Evolutionary conservation across 53 echinoderm and acorn worm species (phyloP), one percentile per base, ranked within the genome.

Genomic region (Astropecten irregularis): DNA sequence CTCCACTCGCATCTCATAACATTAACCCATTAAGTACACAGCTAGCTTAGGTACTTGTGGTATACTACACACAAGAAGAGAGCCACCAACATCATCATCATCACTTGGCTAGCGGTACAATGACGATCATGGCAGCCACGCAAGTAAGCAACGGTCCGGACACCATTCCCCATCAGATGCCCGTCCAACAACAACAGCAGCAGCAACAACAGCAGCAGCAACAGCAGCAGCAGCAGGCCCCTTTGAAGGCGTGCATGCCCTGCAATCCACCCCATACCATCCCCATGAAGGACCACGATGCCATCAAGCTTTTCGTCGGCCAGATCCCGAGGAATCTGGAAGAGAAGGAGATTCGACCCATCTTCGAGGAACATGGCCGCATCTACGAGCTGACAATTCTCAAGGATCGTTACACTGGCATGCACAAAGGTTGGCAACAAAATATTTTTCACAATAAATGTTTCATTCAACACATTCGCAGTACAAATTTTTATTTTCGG

Each of bases 111-210:
- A 53, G 37, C 76, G 76, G 58, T 76, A 96, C 71, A 88, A 96
- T 96, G 96, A 96, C 96, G 73, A 96, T 93, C 81, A 96, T 96
- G 96, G 96, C 96, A 89, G 93, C 96, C 60, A 88, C 93, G 49
- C 93, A 96, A 85, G 83, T 95, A 73, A 91, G 82, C 73, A 89
- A 68, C 56, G 88, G 89, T 64, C 87, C 77, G 61, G 92, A 89
- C 39, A 85, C 88, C 34, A 81, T 86, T 83, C 59, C 82, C 49
- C 86, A 86, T 67, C 91, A 73, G 66, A 83, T 82, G 88, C 88
- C 88, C 38, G 72, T 65, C 38, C 88, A 71, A 30, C 82, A 82
- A 51, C 89, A 89, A 53, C 82, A 82, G 46, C 89, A 89, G 49
- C 88, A 71, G 40, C 82, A 82, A 63, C 89, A 89, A 53, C 88